phyloP scores from a whole-genome alignment of 2,888 invertebrate species.

The Trimorus sp. region DNA sequence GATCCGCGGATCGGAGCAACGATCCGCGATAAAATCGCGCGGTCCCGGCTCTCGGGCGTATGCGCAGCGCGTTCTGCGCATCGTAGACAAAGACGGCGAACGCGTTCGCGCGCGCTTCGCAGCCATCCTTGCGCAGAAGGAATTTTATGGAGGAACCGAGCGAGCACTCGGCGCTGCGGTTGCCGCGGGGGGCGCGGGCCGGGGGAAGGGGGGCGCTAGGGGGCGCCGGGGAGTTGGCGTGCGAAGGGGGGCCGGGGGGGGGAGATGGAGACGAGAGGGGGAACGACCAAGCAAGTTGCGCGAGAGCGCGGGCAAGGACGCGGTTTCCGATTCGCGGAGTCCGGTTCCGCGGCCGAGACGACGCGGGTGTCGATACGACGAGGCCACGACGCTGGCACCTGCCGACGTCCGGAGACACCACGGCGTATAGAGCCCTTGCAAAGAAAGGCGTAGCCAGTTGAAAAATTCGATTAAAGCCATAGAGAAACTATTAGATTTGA shows the following conservation, averaged over 20 bases:
- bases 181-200: conserved; percentile 14
- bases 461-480: too few species aligned
- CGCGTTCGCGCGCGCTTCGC: conserved; percentile 15
- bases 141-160: conserved; percentile 40
- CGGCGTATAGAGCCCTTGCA: too few species aligned
- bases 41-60: conserved; percentile 21
- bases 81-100: conserved; percentile 40
- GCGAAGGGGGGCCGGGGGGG: too few species aligned
- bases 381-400: too few species aligned
- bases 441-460: too few species aligned
- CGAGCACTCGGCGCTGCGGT: conserved; percentile 12
- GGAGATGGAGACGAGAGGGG: too few species aligned
- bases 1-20: conserved; percentile 41
- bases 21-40: conserved; percentile 41
- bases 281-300: not conserved
- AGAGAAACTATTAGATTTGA: too few species aligned
- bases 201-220: conserved; percentile 9
- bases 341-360: conserved; percentile 10
- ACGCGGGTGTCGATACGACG: not conserved
- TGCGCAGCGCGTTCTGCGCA: conserved; percentile 36
- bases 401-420: too few species aligned
- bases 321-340: conserved; percentile 27
- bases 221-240: not conserved
- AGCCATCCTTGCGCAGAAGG: conserved; percentile 32
- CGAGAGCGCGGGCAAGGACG: conserved; percentile 3